These are phyloP conservation scores for Micronycteris hirsuta DNA, from an alignment of 2,113 vertebrate species.

Conservation along the genomic window DNA sequence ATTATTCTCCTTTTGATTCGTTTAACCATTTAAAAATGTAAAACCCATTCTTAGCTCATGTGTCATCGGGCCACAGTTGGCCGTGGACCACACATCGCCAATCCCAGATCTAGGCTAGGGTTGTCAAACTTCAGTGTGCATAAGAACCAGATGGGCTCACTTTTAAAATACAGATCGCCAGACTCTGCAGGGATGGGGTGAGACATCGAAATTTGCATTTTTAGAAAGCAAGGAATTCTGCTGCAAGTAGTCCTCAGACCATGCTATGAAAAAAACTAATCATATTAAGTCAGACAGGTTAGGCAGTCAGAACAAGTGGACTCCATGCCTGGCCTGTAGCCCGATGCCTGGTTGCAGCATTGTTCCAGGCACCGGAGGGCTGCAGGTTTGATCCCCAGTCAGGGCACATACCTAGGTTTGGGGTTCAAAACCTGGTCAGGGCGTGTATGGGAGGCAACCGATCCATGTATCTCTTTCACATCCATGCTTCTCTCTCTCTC, in stretches of 20 bases:
- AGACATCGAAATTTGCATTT: not conserved
- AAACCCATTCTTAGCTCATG: not conserved
- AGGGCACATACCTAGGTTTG: too few species aligned
- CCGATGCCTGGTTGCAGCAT: too few species aligned
- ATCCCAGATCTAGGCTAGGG: not conserved
- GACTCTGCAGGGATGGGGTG: not conserved
- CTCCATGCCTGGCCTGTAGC: not conserved
- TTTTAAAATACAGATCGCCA: not conserved
- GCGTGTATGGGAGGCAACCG: too few species aligned
- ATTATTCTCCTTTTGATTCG: not conserved
- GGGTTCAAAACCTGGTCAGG: too few species aligned
- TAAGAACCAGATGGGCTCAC: not conserved
- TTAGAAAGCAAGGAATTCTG: not conserved
- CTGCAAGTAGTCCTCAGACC: not conserved
- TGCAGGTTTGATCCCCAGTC: too few species aligned
- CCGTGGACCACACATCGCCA: not conserved
- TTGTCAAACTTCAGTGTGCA: not conserved
- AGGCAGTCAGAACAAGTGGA: not conserved
- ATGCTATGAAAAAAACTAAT: not conserved
- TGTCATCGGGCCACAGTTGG: not conserved
- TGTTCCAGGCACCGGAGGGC: too few species aligned
- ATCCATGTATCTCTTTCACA: too few species aligned
- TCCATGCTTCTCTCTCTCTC: too few species aligned
- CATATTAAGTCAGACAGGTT: not conserved
- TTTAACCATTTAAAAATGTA: not conserved